Evolutionary conservation across 1,140 invertebrate genomes (phyloP), one percentile per base, ranked within the genome.

Genomic region (Pararge aegeria): DNA sequence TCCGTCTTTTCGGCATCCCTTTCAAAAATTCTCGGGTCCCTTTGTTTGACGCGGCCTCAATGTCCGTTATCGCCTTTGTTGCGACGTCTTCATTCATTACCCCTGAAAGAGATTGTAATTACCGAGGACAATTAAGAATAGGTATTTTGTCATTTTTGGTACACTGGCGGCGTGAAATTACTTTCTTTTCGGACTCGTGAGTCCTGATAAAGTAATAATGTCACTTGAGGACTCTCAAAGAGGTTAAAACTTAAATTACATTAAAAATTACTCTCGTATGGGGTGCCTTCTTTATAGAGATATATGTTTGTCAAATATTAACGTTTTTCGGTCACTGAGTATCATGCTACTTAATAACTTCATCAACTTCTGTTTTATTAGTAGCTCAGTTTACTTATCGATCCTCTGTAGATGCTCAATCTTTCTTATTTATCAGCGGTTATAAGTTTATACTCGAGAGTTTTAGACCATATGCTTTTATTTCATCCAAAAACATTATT

Each of bases 61-160:
- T 20, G 16, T 19, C 19, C 42, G 42, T 42, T 42, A 18, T 7
- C 10, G 42, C 18, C 42, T 46, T 46, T 46, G 42, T 46, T 46
- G 16, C 10, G 6, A 12, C 42, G 42, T 46, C 42, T 46, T 46
- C 42, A 46, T 46, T 46, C 42, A 46, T 46, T 46, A 20, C 19
- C 19, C 42, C 42, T 46, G 42, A 46, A 46, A 46, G 42, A 46
- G 42, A 46, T 46, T 20, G 42, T 46, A 46, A 46, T 46, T 46
- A 46, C 42, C 42, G 42, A 46, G 4, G 3, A 46, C 42, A 46
- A 46, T 46, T 46, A 46, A 46, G 16, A 46, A 20, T 20, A 20
- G 19, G 18, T 46, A 46, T 46, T 24, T 46, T 20, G 19, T 46
- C 42, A 46, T 46, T 46, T 46, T 46, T n/a, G 42, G 18, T 46